Base-by-base conservation (phyloP, 2,113 vertebrate genomes). In the Lipophrys pholis region DNA sequence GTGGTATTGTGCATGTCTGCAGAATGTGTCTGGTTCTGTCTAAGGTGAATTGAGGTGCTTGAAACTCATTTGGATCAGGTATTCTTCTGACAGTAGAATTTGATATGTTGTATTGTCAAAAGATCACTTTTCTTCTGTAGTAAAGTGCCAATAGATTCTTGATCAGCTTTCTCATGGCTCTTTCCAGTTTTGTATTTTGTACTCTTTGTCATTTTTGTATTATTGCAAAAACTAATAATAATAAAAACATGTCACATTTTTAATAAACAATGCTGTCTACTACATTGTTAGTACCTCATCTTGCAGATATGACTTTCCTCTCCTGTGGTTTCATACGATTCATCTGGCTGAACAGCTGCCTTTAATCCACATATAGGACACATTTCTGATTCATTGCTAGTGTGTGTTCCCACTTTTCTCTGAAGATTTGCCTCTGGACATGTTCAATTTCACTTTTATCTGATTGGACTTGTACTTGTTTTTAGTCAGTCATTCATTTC, bases 281-380 rank as follows among this genome's bases (percentile, higher is more conserved):
- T 38, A 15, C 6, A 35, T 39, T n/a, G 35, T 6, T 39, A 39
- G 12, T 15, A 56, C 8, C 7, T 7, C 45, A 11, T 1, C 36
- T 39, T 6, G 8, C 35, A 17, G 46, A 16, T 7, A 16, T 15
- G 6, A 40, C 36, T 46, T 6, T 51, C 36, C 38, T 4, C 38
- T 42, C 8, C 6, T 42, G 12, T n/a, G 17, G 3, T 50, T 38
- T 45, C 68, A 53, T 45, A 16, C 30, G 8, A 40, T 50, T 50
- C 6, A 45, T 1, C 7, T 65, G 58, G 58, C 69, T 15, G 56
- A 58, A 8, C 7, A 11, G n/a, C 68, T 52, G 68, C 39, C 48
- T 56, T 50, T 50, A 50, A 50, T 57, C 16, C 49, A 45, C 6
- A 16, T 16, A 2, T 11, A 66, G 36, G 30, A 59, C 10, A 5